Conservation (phyloP, 2,113 vertebrate genomes). For the Hyperopisus bebe region DNA sequence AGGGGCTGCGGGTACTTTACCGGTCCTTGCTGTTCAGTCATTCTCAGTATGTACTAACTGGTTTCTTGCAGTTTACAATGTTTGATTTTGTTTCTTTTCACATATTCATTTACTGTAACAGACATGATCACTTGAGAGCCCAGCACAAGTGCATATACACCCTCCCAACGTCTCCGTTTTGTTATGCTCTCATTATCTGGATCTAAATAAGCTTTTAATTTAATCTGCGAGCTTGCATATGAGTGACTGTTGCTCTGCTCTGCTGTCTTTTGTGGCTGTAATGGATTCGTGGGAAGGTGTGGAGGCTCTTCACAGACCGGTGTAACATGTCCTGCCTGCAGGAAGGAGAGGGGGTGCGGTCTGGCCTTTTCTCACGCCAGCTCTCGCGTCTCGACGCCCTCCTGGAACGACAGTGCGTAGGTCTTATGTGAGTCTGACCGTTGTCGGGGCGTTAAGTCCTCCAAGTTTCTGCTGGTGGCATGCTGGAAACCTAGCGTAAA, state of each 20-base stretch:
- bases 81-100: not conserved
- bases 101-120: not conserved
- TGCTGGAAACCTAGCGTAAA: not conserved
- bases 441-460: not conserved
- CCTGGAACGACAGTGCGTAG: not conserved
- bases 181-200: not conserved
- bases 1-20: not conserved
- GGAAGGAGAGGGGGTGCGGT: not conserved
- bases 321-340: not conserved
- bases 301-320: not conserved
- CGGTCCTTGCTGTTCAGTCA: not conserved
- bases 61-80: not conserved
- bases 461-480: not conserved
- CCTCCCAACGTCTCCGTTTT: too few species aligned
- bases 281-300: not conserved
- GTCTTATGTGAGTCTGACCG: not conserved
- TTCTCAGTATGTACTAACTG: not conserved
- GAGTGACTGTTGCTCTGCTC: not conserved
- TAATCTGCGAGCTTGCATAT: not conserved
- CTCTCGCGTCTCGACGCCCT: not conserved
- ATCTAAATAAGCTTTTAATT: conserved; percentile 14
- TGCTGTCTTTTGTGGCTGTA: not conserved
- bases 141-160: not conserved
- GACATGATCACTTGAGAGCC: not conserved
- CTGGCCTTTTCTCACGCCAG: not conserved